These are phyloP conservation scores for Caenorhabditis angaria DNA, from an alignment of 2,888 invertebrate genomes.

Conservation along the genomic window DNA sequence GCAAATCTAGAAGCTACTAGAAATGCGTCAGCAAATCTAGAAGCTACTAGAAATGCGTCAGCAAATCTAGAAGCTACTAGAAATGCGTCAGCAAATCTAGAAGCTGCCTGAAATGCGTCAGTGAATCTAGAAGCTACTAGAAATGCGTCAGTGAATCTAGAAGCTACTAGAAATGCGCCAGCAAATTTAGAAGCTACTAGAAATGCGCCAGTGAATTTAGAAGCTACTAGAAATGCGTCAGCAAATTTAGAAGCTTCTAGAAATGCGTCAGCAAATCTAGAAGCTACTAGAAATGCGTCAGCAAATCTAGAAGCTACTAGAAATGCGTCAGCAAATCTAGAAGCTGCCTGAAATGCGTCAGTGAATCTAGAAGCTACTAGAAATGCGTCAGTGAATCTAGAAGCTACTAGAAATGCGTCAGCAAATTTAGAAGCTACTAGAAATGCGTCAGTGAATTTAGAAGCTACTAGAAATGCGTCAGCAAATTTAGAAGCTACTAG, in stretches of 20 bases:
- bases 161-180: constrained; percentile 15
- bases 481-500: not conserved
- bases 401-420: constrained; percentile 16
- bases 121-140: not conserved
- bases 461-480: constrained; percentile 16
- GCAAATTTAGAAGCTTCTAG: not conserved
- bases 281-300: constrained; percentile 16
- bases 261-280: too few relatives aligned
- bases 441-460: too few relatives aligned
- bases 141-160: too few relatives aligned
- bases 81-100: too few relatives aligned
- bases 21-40: too few relatives aligned
- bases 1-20: not conserved
- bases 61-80: not conserved
- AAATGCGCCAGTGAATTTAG: too few relatives aligned
- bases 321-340: too few relatives aligned
- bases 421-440: not conserved
- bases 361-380: not conserved
- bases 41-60: constrained; percentile 16
- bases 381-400: too few relatives aligned
- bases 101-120: constrained; percentile 16
- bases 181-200: not conserved
- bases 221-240: constrained; percentile 16
- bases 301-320: not conserved
- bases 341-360: constrained; percentile 16